Base-by-base conservation (phyloP, 2,797 vertebrate genomes). In the Sarcophilus harrisii region DNA sequence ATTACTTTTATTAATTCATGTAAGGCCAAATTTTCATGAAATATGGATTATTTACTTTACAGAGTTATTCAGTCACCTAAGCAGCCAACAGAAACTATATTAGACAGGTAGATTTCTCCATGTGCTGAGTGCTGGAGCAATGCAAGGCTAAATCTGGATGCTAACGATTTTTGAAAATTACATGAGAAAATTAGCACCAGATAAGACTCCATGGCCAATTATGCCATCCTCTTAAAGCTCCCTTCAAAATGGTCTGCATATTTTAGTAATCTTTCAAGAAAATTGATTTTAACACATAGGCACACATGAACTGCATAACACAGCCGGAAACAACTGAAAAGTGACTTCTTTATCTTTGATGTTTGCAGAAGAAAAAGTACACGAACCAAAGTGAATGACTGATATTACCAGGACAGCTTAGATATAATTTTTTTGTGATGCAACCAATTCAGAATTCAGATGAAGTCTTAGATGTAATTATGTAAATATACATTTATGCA, bases 1-100 rank as follows among this genome's bases (percentile, higher is more conserved):
- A 93, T 94, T 93, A 89, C 91, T 95, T 93, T 21, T 91, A 28
- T 52, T 96, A 94, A 92, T 91, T 91, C 60, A 91, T 28, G 6
- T 32, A 81, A 95, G 92, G 55, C 16, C 52, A 93, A 57, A 58
- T 0, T 92, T 94, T 58, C 27, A 89, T 94, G 54, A 92, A 91
- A n/a, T 58, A 62, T 58, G 57, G 57, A 93, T 52, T 52, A 90
- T 92, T 92, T 91, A 45, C 6, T 18, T 58, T 93, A 90, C 54
- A 96, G 94, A 92, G 30, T 90, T 45, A 94, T 81, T 94, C 66
- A 38, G 27, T 94, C 11, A 12, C 14, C 32, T 91, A 12, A 0
- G 0, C 38, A 90, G 1, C 12, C 45, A 62, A 5, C 2, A 90
- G 59, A 94, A 73, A 11, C 90, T 58, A 28, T 57, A 93, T n/a